These are phyloP conservation scores for Papilio helenus DNA, from an alignment of 1,140 invertebrate genomes.

Conservation along the genomic window DNA sequence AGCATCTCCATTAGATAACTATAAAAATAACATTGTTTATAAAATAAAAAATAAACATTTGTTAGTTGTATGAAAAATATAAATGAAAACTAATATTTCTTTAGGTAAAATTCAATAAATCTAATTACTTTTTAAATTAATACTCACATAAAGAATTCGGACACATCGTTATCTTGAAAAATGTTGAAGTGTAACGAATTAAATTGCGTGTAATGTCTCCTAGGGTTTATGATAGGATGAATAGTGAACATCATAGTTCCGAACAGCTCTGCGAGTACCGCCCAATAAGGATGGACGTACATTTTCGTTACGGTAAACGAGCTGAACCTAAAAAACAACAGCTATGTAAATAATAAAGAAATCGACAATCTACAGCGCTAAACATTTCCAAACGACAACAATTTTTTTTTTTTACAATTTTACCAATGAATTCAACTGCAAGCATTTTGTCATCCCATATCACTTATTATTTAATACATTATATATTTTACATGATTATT, in stretches of 20 bases:
- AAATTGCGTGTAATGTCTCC: background rate
- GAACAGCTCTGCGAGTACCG: background rate
- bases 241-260: background rate
- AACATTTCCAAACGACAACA: background rate
- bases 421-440: background rate
- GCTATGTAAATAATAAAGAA: background rate
- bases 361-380: background rate
- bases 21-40: background rate
- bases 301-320: background rate
- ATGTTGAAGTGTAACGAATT: background rate
- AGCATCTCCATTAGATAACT: background rate
- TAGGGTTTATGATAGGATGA: background rate
- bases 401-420: no score
- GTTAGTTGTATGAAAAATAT: background rate
- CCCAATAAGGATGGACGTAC: background rate
- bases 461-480: no score
- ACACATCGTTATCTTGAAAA: background rate
- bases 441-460: no score
- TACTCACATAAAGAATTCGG: constrained; percentile 2
- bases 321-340: constrained; percentile 1
- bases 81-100: no score
- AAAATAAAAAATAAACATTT: background rate
- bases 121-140: background rate
- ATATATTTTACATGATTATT: no score
- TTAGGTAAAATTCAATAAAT: no score